phyloP scores from a whole-genome alignment of 2,888 invertebrate species.

The Xanthorhoe designata region DNA sequence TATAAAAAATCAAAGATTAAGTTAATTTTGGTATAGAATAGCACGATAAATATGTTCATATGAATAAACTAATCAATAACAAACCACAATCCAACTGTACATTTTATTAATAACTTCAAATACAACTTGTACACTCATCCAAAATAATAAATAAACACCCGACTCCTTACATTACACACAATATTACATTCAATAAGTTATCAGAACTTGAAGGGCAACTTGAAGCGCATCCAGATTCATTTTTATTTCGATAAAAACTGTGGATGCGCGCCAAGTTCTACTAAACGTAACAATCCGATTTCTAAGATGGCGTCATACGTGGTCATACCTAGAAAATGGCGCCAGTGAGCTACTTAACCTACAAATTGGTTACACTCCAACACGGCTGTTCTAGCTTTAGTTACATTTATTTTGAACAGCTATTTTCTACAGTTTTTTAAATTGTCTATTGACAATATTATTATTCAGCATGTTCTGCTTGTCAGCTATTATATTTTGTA shows the following conservation, averaged over 20 bases:
- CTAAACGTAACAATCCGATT: conserved; percentile 9
- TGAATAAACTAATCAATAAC: no score
- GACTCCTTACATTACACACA: not conserved
- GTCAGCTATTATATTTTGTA: no score
- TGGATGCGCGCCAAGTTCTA: conserved; percentile 40
- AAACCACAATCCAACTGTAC: not conserved
- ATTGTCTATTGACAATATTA: no score
- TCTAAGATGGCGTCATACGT: conserved; percentile 50
- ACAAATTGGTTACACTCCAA: not conserved
- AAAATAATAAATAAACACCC: conserved; percentile 1
- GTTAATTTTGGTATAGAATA: no score
- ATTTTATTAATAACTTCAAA: conserved; percentile 1
- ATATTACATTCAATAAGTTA: not conserved
- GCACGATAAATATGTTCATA: no score
- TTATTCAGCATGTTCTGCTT: no score
- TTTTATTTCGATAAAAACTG: conserved; percentile 33
- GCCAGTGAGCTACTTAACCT: conserved; percentile 50
- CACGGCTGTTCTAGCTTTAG: not conserved
- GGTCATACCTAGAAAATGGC: conserved; percentile 55
- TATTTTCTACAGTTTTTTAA: no score
- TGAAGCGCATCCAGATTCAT: conserved; percentile 36
- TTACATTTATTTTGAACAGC: not conserved
- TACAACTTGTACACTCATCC: not conserved
- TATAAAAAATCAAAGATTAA: no score
- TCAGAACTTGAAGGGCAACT: no score